Conservation (phyloP, 2,888 invertebrate species). For the Lithophane semibrunnea region DNA sequence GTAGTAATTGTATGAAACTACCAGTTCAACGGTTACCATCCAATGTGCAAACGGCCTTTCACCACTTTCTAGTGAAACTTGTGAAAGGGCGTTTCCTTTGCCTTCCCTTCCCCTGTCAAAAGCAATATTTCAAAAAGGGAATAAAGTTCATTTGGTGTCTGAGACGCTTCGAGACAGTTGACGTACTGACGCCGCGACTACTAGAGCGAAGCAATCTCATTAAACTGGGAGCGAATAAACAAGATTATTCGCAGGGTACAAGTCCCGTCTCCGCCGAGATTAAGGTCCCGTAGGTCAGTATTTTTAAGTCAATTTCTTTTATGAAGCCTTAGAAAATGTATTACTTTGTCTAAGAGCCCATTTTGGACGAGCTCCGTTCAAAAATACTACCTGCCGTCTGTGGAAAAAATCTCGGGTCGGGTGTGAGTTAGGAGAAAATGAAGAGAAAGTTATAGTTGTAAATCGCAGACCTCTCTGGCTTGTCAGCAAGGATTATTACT, state of each 20-base stretch:
- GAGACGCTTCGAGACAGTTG: conserved; percentile 47
- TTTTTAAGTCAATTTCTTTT: conserved; percentile 74
- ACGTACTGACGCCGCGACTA: conserved; percentile 58
- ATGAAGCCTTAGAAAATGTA: conserved; percentile 61
- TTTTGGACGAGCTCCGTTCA: conserved; percentile 60
- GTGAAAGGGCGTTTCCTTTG: no score
- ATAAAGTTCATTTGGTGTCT: conserved; percentile 56
- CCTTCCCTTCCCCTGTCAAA: conserved; percentile 1
- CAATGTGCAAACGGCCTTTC: no score
- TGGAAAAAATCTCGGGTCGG: conserved; percentile 45
- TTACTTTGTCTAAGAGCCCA: conserved; percentile 61
- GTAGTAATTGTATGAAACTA: no score
- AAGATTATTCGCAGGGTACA: conserved; percentile 72
- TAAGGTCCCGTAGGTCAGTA: conserved; percentile 68
- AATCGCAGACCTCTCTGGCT: conserved; percentile 46
- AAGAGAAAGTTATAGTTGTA: conserved; percentile 57
- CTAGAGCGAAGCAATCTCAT: conserved; percentile 73
- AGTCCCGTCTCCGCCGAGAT: conserved; percentile 67
- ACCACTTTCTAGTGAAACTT: no score
- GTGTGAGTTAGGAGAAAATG: conserved; percentile 45
- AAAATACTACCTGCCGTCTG: conserved; percentile 53
- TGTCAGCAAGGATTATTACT: conserved; percentile 54
- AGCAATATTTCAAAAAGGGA: conserved; percentile 55
- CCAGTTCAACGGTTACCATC: no score
- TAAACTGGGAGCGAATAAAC: conserved; percentile 75